A percentile compares a stretch with the other conserved stretches of the same genome.
These are phyloP conservation scores for Macrobrachium nipponense DNA, from an alignment of 1,140 invertebrate species.

Conservation along the genomic window DNA sequence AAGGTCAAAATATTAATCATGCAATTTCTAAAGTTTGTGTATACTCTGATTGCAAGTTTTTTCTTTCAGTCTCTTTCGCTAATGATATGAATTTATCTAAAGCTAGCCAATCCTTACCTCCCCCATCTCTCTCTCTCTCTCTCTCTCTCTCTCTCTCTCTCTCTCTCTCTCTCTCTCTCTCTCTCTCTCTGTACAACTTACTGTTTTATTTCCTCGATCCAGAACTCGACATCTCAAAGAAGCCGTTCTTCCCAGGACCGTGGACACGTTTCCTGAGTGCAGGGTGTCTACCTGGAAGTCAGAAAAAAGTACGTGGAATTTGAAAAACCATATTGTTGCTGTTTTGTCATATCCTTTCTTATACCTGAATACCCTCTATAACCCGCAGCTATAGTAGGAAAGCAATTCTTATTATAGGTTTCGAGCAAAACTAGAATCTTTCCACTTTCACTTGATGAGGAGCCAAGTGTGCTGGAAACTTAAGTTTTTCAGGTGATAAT, in stretches of 20 bases:
- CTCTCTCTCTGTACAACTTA: background rate
- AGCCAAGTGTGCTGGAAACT: too few species aligned
- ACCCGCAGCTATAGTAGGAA: too few species aligned
- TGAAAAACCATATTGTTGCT: too few species aligned
- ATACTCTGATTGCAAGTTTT: too few species aligned
- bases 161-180: background rate
- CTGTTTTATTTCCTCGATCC: background rate
- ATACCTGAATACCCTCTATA: too few species aligned
- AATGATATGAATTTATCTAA: background rate
- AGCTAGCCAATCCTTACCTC: background rate
- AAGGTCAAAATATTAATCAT: too few species aligned
- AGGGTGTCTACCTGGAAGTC: background rate
- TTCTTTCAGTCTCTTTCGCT: too few species aligned
- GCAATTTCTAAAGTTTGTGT: background rate
- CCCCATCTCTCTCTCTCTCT: background rate
- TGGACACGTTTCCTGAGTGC: background rate
- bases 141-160: background rate
- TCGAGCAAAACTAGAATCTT: too few species aligned
- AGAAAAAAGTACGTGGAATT: background rate
- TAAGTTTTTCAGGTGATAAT: too few species aligned
- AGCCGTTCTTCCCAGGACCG: background rate
- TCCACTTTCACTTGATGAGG: too few species aligned
- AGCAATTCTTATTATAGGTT: too few species aligned
- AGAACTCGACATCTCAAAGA: background rate
- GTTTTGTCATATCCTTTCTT: too few species aligned